Conservation (phyloP, 1,140 invertebrate species). For the Asbolus verrucosus region DNA sequence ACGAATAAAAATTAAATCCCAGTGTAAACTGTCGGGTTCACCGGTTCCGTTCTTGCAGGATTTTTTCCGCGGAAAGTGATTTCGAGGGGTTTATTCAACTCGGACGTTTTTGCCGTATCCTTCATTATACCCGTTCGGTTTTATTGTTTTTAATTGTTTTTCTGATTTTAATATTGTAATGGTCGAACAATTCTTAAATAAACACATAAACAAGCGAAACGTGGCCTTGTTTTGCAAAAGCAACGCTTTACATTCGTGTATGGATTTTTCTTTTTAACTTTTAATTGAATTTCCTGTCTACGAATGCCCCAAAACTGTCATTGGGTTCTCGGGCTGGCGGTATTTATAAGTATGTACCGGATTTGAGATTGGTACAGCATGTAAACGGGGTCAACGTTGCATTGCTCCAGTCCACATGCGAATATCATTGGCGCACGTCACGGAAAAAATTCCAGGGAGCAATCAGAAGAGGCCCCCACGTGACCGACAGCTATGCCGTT, state of each 20-base stretch:
- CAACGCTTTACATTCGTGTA: slow-evolving; percentile 1
- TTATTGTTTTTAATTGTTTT: slow-evolving; percentile 32
- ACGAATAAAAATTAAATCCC: no score
- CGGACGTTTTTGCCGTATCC: neutral
- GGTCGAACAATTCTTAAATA: slow-evolving; percentile 32
- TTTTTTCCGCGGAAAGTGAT: neutral
- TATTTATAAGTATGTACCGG: slow-evolving; percentile 20
- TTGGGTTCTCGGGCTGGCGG: neutral
- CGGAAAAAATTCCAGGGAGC: no score
- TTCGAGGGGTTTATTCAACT: no score
- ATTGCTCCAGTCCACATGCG: no score
- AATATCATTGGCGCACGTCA: no score
- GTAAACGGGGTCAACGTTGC: slow-evolving; percentile 48
- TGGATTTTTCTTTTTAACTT: slow-evolving; percentile 7
- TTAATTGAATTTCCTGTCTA: slow-evolving; percentile 44
- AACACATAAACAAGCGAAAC: slow-evolving; percentile 31
- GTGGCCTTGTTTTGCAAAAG: slow-evolving; percentile 9
- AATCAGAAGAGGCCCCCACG: no score
- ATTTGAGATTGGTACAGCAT: no score
- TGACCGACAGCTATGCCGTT: neutral
- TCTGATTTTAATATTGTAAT: slow-evolving; percentile 11
- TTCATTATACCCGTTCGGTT: slow-evolving; percentile 7
- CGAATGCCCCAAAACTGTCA: slow-evolving; percentile 40
- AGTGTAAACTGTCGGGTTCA: slow-evolving; percentile 30
- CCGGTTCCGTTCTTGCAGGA: slow-evolving; percentile 3